These are phyloP conservation scores for Drosophila busckii DNA, from an alignment of 1,140 invertebrate species.

Conservation along the genomic window DNA sequence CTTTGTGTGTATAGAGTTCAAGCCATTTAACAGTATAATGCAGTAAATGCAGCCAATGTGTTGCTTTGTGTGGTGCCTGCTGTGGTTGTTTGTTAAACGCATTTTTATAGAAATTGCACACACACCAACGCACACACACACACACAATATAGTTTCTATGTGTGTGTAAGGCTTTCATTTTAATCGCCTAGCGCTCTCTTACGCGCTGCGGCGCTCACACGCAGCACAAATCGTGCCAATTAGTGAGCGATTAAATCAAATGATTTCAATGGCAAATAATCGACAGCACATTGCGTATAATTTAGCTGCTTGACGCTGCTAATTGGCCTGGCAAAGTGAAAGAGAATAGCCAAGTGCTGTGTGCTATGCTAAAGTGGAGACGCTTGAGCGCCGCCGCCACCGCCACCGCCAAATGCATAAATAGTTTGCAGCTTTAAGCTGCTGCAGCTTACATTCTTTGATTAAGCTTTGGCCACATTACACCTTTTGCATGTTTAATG, in stretches of 20 bases:
- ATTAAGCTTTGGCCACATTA: no score
- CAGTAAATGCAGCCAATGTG: conserved; percentile 76
- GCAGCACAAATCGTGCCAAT: conserved; percentile 68
- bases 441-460: no score
- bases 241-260: conserved; percentile 66
- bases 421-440: no score
- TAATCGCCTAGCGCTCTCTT: conserved; percentile 24
- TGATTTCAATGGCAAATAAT: conserved; percentile 55
- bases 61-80: conserved; percentile 56
- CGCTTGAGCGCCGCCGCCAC: no score
- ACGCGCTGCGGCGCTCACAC: conserved; percentile 12
- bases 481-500: no score
- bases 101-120: conserved; percentile 73
- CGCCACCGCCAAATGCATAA: no score
- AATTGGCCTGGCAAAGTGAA: not conserved
- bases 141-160: conserved; percentile 40
- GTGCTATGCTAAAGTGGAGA: no score
- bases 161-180: conserved; percentile 48
- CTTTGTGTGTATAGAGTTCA: conserved; percentile 18
- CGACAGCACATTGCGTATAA: conserved; percentile 43
- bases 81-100: conserved; percentile 57
- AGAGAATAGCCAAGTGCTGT: not conserved
- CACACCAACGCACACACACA: conserved; percentile 50
- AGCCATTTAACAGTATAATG: conserved; percentile 71
- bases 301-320: conserved; percentile 41